These are phyloP conservation scores for Coilia nasus DNA, from an alignment of 2,797 vertebrate genomes.

Conservation along the genomic window DNA sequence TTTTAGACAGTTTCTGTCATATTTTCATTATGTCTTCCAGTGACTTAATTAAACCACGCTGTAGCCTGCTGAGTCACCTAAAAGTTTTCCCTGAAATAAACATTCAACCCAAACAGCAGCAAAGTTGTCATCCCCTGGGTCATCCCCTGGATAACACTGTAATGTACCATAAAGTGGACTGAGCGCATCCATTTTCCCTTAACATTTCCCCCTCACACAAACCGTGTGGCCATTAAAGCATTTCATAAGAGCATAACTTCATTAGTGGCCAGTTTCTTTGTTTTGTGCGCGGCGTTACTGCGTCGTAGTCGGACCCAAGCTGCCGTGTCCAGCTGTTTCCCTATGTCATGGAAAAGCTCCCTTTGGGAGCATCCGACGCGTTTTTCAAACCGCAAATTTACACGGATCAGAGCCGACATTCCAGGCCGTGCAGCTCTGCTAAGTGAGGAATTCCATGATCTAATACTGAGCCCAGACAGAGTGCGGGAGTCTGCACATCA, in stretches of 20 bases:
- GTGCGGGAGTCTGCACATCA: slow-evolving; percentile 30
- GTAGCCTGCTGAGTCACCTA: background rate
- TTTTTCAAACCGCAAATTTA: slow-evolving; percentile 57
- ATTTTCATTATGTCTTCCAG: background rate
- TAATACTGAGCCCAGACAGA: slow-evolving; percentile 54
- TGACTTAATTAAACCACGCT: background rate
- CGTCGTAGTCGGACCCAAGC: slow-evolving; percentile 35
- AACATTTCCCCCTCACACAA: slow-evolving; percentile 20
- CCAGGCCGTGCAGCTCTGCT: slow-evolving; percentile 42
- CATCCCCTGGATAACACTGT: background rate
- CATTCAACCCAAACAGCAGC: background rate
- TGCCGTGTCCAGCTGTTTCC: slow-evolving; percentile 58
- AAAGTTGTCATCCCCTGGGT: background rate
- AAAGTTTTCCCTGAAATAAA: slow-evolving; percentile 7
- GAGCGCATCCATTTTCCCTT: slow-evolving; percentile 23
- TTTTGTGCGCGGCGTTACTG: slow-evolving; percentile 34
- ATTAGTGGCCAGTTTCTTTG: slow-evolving; percentile 45
- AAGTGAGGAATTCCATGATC: slow-evolving; percentile 59
- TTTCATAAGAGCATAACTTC: slow-evolving; percentile 39
- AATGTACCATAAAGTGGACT: background rate
- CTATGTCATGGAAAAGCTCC: slow-evolving; percentile 52
- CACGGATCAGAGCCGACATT: slow-evolving; percentile 58
- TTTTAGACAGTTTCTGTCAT: background rate
- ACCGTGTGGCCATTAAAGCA: slow-evolving; percentile 35
- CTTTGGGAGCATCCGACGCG: slow-evolving; percentile 54